phyloP scores from a whole-genome alignment of 1,140 invertebrate genomes.

The Potamilus streckersoni region DNA sequence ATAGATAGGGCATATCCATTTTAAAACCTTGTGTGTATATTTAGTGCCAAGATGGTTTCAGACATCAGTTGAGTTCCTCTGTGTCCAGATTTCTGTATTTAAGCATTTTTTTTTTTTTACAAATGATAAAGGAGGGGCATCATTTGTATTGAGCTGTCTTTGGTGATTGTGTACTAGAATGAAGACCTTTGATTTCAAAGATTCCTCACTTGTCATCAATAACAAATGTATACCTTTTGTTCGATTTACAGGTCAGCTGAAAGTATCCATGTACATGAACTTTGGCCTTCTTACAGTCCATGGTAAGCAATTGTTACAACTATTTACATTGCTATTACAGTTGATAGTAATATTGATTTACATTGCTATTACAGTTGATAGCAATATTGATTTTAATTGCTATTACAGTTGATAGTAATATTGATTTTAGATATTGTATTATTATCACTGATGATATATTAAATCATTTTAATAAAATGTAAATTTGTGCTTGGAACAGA shows the following conservation, averaged over 20 bases:
- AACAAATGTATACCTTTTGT: not conserved
- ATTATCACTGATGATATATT: not conserved
- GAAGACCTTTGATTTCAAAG: too few relatives aligned
- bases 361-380: not conserved
- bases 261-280: slow-evolving; percentile 59
- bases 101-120: too few relatives aligned
- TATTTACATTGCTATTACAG: not conserved
- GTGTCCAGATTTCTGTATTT: too few relatives aligned
- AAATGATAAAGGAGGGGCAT: too few relatives aligned
- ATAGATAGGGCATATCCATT: too few relatives aligned
- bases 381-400: too few relatives aligned
- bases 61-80: too few relatives aligned
- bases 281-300: slow-evolving; percentile 59
- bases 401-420: not conserved
- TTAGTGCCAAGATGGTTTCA: too few relatives aligned
- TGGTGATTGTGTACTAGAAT: too few relatives aligned
- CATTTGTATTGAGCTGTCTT: too few relatives aligned
- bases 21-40: too few relatives aligned
- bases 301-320: slow-evolving; percentile 38
- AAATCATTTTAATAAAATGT: not conserved
- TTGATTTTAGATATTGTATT: slow-evolving; percentile 1
- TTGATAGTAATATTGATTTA: not conserved
- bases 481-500: not conserved
- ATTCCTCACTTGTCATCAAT: too few relatives aligned
- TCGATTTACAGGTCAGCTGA: slow-evolving; percentile 54